These are phyloP conservation scores for Australoheros scitulus DNA, from an alignment of 2,113 vertebrate genomes.

Conservation along the genomic window DNA sequence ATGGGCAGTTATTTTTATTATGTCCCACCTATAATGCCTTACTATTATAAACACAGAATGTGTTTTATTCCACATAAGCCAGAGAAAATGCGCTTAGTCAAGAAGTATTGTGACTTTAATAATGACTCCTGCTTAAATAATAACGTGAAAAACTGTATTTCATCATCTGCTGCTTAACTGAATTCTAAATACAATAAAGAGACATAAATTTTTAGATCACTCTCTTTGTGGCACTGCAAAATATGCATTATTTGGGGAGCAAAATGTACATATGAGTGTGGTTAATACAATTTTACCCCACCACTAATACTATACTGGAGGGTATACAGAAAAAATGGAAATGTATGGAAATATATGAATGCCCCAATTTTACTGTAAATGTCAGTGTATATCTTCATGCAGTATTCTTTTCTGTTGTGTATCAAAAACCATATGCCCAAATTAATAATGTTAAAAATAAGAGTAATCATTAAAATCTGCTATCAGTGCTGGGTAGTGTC, in stretches of 20 bases:
- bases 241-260: neutral
- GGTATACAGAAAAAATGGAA: neutral
- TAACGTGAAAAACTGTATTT: neutral
- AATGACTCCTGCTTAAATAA: neutral
- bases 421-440: neutral
- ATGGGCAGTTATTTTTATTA: neutral
- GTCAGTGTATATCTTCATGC: neutral
- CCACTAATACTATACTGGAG: neutral
- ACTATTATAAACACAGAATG: neutral
- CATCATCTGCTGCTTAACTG: neutral
- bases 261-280: neutral
- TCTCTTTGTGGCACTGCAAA: neutral
- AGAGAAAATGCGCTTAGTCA: neutral
- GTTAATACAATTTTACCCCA: neutral
- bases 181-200: neutral
- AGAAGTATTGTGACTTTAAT: neutral
- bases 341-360: neutral
- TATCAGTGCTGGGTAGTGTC: too few relatives aligned
- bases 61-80: neutral
- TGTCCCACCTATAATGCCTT: neutral
- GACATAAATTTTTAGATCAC: neutral
- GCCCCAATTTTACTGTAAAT: neutral
- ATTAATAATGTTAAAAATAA: neutral
- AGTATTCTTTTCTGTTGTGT: neutral
- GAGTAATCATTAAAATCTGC: too few relatives aligned